phyloP scores from a whole-genome alignment of 2,888 invertebrate species.

The Perdita meconis region DNA sequence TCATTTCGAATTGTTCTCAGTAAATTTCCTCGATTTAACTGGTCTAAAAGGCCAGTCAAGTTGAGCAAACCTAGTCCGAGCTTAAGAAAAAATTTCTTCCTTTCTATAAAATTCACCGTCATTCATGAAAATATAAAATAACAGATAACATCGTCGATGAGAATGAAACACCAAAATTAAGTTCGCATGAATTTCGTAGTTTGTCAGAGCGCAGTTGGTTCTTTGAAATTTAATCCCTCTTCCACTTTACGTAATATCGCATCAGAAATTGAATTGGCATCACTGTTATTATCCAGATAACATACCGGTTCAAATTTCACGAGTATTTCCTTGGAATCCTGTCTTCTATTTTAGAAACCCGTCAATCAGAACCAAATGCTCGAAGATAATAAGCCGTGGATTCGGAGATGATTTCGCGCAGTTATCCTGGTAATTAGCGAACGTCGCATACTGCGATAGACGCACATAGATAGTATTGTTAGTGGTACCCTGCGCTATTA shows the following conservation, averaged over 20 bases:
- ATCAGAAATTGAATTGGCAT: neutral
- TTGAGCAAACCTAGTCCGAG: too few species aligned
- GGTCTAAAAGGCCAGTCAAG: too few species aligned
- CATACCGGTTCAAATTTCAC: conserved; percentile 3
- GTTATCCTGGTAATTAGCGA: conserved; percentile 46
- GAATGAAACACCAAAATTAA: too few species aligned
- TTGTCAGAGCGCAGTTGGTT: too few species aligned
- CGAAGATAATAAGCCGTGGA: conserved; percentile 33
- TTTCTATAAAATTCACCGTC: too few species aligned
- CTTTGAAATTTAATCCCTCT: neutral
- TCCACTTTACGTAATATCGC: neutral
- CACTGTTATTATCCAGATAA: conserved; percentile 7
- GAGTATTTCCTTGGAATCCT: neutral
- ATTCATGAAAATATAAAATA: too few species aligned
- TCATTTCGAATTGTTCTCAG: conserved; percentile 41
- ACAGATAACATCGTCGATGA: too few species aligned
- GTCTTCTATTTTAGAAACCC: neutral
- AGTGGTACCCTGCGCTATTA: conserved; percentile 4
- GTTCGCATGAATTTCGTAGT: too few species aligned
- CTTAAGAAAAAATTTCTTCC: too few species aligned
- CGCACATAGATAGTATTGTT: conserved; percentile 31
- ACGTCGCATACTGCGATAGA: conserved; percentile 16
- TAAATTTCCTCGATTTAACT: conserved; percentile 30
- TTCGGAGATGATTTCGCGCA: conserved; percentile 31
- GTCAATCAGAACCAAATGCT: conserved; percentile 17